Conservation (phyloP, 2,888 invertebrate genomes). For the Lamproptera curius region DNA sequence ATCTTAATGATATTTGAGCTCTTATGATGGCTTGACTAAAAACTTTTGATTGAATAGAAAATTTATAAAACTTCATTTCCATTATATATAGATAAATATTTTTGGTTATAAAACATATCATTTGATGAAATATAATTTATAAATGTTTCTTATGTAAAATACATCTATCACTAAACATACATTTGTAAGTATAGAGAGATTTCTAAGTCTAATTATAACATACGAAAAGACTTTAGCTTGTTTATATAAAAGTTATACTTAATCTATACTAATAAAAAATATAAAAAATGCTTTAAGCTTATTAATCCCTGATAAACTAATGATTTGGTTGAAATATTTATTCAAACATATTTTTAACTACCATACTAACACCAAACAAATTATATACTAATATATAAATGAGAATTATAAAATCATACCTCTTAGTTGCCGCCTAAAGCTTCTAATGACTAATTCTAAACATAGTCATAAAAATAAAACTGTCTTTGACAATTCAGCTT, state of each 20-base stretch:
- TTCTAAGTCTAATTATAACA: background rate
- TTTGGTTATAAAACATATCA: too few relatives aligned
- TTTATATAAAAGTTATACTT: background rate
- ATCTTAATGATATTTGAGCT: conserved; percentile 19
- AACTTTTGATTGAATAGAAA: conserved; percentile 1
- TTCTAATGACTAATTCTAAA: conserved; percentile 58
- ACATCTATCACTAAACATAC: background rate
- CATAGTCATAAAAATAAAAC: conserved; percentile 66
- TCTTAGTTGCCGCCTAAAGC: conserved; percentile 65
- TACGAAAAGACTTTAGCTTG: background rate
- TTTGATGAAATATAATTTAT: conserved; percentile 11
- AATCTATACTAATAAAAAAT: background rate
- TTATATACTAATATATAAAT: conserved; percentile 35
- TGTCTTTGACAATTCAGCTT: conserved; percentile 68
- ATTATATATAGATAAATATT: background rate
- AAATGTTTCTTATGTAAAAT: background rate
- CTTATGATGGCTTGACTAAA: conserved; percentile 1
- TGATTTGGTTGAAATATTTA: conserved; percentile 7
- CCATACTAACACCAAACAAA: conserved; percentile 37
- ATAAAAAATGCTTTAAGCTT: conserved; percentile 18
- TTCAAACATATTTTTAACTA: conserved; percentile 23
- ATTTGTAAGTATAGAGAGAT: conserved; percentile 3
- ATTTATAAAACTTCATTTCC: conserved; percentile 8
- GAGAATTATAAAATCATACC: conserved; percentile 35
- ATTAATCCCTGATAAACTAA: conserved; percentile 1